A percentile compares a stretch with the other conserved stretches of the same genome.
phyloP scores from a whole-genome alignment of 2,888 invertebrate genomes.

The Cosmopolites sordidus region DNA sequence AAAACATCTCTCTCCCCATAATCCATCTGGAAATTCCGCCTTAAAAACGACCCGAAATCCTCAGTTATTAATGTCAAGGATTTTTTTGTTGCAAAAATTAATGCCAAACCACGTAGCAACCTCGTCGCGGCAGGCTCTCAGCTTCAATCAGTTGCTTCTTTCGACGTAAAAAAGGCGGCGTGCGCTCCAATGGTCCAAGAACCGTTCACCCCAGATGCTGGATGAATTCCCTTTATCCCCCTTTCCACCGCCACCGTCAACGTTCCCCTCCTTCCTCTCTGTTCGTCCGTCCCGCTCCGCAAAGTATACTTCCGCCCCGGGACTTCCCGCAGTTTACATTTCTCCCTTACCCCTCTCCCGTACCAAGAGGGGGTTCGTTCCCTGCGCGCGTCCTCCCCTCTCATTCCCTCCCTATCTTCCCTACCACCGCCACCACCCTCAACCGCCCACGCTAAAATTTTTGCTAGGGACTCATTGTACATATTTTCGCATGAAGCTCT shows the following conservation, averaged over 20 bases:
- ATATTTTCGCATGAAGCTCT: conserved; percentile 44
- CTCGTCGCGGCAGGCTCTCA: not conserved
- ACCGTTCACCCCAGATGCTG: conserved; percentile 36
- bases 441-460: conserved; percentile 36
- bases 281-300: conserved; percentile 37
- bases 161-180: conserved; percentile 1
- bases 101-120: not conserved
- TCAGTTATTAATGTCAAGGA: conserved; percentile 1
- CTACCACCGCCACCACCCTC: conserved; percentile 29
- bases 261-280: conserved; percentile 23
- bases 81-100: not conserved
- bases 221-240: conserved; percentile 28
- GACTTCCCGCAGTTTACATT: conserved; percentile 38
- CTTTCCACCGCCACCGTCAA: conserved; percentile 24
- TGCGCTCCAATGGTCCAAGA: conserved; percentile 4
- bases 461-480: conserved; percentile 46
- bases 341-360: conserved; percentile 29
- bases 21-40: too few species aligned
- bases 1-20: too few species aligned
- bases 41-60: not conserved
- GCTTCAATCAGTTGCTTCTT: not conserved
- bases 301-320: conserved; percentile 34
- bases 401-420: conserved; percentile 16
- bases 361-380: not conserved
- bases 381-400: conserved; percentile 28